Evolutionary conservation across 2,797 vertebrate genomes (phyloP).

Genomic region (Squalus acanthias): DNA sequence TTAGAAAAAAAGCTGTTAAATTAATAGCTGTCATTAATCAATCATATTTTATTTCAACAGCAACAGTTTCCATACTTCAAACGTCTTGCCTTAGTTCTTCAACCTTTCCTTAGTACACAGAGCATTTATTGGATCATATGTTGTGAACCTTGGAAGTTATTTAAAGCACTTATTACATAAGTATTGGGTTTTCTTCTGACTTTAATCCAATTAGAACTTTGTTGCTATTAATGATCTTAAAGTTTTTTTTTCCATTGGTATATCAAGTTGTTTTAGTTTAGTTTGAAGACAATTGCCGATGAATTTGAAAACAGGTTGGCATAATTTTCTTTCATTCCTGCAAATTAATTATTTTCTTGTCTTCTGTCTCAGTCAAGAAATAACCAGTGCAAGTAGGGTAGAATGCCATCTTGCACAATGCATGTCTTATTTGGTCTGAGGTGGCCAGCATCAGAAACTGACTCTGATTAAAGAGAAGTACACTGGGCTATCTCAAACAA

Average conservation of each 20-base stretch:
- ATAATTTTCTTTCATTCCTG: neutral
- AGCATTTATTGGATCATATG: neutral
- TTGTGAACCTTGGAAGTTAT: neutral
- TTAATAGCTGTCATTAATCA: neutral
- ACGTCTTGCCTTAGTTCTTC: neutral
- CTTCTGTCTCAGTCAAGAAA: neutral
- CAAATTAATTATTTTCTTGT: neutral
- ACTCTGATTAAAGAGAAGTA: neutral
- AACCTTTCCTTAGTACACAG: neutral
- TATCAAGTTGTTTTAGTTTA: neutral
- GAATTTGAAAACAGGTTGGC: neutral
- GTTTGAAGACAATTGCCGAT: neutral
- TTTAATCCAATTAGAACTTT: neutral
- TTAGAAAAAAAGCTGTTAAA: neutral
- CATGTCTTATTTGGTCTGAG: neutral
- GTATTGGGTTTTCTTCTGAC: neutral
- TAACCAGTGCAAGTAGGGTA: neutral
- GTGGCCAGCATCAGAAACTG: neutral
- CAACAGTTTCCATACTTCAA: neutral
- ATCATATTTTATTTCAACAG: neutral
- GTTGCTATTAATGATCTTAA: neutral
- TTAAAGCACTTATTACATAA: neutral
- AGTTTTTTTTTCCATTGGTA: neutral
- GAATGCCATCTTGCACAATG: neutral
- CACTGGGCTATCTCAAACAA: neutral